A percentile compares a stretch with the other conserved stretches of the same genome.
Conservation (phyloP, 64 coral and sea anemone genomes). For the Pachyseris speciosa region DNA sequence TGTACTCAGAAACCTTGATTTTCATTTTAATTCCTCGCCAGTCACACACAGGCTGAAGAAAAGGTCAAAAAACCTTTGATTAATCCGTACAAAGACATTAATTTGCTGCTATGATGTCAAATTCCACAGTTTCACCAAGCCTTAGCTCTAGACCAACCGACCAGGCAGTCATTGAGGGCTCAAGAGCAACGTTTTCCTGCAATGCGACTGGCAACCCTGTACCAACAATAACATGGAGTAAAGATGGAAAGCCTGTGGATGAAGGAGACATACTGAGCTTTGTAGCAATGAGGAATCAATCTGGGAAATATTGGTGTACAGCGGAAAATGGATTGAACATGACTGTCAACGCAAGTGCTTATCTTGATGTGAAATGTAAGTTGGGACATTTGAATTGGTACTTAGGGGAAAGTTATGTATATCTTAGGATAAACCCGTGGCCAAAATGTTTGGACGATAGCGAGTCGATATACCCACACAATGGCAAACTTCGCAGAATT, state of each 20-base stretch:
- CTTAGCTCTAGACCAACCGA: background rate
- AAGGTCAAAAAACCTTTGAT: background rate
- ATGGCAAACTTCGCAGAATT: too few relatives aligned
- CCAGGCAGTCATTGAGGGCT: background rate
- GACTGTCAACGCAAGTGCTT: background rate
- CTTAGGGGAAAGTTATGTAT: too few relatives aligned
- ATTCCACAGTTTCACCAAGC: background rate
- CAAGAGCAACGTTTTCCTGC: background rate
- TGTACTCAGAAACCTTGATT: background rate
- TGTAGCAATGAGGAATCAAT: background rate
- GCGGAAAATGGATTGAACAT: background rate
- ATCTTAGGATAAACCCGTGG: too few relatives aligned
- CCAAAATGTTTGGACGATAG: too few relatives aligned
- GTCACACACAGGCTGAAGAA: too few relatives aligned
- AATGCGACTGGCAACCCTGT: background rate
- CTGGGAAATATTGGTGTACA: constrained; percentile 2
- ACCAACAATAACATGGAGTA: background rate
- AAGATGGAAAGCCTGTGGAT: background rate
- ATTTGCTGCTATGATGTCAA: too few relatives aligned
- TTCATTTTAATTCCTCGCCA: background rate
- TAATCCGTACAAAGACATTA: background rate
- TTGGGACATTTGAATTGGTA: background rate
- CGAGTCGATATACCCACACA: too few relatives aligned
- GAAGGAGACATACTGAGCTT: background rate
- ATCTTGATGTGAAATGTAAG: constrained; percentile 24